Percentiles rank a stretch among this genome's conserved stretches.
Conservation (phyloP, 2,797 vertebrate genomes). For the Babyrousa celebensis region DNA sequence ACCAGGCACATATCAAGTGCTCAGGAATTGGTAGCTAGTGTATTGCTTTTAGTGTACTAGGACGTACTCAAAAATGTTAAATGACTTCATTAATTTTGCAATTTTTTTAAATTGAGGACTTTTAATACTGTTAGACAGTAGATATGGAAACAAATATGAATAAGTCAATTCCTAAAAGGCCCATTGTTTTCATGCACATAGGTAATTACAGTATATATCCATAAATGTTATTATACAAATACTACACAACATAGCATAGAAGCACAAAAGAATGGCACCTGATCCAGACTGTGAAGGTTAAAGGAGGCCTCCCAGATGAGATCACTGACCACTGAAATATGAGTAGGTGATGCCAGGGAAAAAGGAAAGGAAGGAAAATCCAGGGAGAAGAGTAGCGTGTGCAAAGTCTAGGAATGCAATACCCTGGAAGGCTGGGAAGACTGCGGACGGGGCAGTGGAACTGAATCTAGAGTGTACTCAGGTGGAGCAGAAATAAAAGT, state of each 20-base stretch:
- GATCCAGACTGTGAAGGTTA: neutral
- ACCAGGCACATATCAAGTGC: conserved; percentile 10
- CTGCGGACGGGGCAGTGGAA: neutral
- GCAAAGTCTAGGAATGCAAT: neutral
- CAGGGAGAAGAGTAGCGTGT: neutral
- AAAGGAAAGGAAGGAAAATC: neutral
- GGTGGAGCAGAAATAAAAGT: neutral
- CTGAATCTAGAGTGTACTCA: neutral
- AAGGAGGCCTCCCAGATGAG: neutral
- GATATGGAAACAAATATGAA: conserved; percentile 27
- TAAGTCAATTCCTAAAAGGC: conserved; percentile 35
- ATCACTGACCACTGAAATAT: neutral
- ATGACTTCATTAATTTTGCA: neutral
- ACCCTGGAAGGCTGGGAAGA: neutral
- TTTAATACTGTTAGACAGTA: conserved; percentile 21
- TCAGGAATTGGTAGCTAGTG: neutral
- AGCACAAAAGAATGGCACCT: neutral
- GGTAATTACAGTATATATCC: neutral
- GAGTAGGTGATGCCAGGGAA: neutral
- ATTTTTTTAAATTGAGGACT: neutral
- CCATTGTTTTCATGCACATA: neutral
- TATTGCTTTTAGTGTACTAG: neutral
- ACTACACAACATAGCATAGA: neutral
- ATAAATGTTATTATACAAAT: conserved; percentile 1
- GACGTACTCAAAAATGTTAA: neutral